Conservation (phyloP, 2,797 vertebrate genomes). For the Ctenochaetus hawaiiensis region DNA sequence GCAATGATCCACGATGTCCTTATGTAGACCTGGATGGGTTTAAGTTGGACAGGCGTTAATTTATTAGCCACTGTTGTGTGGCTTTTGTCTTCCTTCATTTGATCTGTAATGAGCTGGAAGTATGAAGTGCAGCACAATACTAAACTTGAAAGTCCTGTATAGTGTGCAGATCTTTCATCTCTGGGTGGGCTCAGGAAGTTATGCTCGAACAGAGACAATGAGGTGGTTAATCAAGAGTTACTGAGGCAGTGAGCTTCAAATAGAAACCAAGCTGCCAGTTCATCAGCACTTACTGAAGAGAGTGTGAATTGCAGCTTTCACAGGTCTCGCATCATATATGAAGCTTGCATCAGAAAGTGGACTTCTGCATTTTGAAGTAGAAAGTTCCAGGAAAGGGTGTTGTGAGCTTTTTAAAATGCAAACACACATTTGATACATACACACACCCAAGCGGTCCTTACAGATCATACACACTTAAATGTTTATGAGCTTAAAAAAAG, state of each 20-base stretch:
- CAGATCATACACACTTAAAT: not conserved
- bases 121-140: slow-evolving; percentile 11
- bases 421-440: not conserved
- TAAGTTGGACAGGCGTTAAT: slow-evolving; percentile 12
- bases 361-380: not conserved
- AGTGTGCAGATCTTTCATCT: slow-evolving; percentile 50
- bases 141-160: slow-evolving; percentile 38
- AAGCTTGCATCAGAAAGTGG: not conserved
- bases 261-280: slow-evolving; percentile 37
- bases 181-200: slow-evolving; percentile 70
- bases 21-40: not conserved
- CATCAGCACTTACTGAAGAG: slow-evolving; percentile 12
- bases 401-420: too few species aligned
- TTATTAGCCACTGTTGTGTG: slow-evolving; percentile 33
- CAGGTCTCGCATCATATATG: not conserved
- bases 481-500: not conserved
- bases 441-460: not conserved
- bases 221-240: slow-evolving; percentile 32
- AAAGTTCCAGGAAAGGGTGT: not conserved
- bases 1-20: not conserved
- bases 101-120: slow-evolving; percentile 40
- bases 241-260: slow-evolving; percentile 46
- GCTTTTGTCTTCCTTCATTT: slow-evolving; percentile 41
- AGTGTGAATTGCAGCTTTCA: slow-evolving; percentile 8
- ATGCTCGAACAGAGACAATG: slow-evolving; percentile 69